Evolutionary conservation across 1,140 invertebrate species (phyloP), one percentile per base, ranked within the genome.

Genomic region (Halyomorpha halys): DNA sequence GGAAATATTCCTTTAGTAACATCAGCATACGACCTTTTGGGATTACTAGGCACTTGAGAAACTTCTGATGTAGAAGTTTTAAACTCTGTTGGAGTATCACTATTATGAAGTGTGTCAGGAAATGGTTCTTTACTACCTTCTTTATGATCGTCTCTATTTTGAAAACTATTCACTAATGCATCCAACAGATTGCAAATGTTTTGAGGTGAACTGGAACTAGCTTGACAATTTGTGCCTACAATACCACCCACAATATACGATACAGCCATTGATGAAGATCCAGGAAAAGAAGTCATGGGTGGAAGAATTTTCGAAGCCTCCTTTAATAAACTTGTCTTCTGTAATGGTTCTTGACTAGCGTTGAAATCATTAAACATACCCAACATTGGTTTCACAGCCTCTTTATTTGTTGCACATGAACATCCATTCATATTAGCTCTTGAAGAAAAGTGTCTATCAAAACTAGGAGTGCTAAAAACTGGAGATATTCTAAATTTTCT

Each of bases 21-120:
- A 23, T 56, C 53, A 11, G 53, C 53, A 56, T 56, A 56, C 3
- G 53, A 23, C 23, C 53, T 56, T 56, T 56, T 56, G 6, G 53
- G 18, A 21, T 23, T 39, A 6, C 4, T 13, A 39, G 34, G 34
- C 34, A 39, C 34, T 9, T 6, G 34, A 39, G 34, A 39, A 39
- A 13, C 34, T 39, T 3, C 4, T 11, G 11, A 39, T 11, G 34
- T 39, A 13, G 6, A 39, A 13, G 34, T 56, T 56, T 21, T 23
- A 56, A 56, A 19, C 6, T 5, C 21, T n/a, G 1, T 27, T 15
- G 19, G 23, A 23, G 18, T 27, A 16, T 15, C 14, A 23, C 5
- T 23, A 27, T 56, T 25, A 15, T 56, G 18, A 25, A 19, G 18
- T 25, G 19, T 23, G 23, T 21, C 18, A 5, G 18, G 23, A 23